phyloP scores from a whole-genome alignment of 2,888 invertebrate genomes.

The Julus scandinavius region DNA sequence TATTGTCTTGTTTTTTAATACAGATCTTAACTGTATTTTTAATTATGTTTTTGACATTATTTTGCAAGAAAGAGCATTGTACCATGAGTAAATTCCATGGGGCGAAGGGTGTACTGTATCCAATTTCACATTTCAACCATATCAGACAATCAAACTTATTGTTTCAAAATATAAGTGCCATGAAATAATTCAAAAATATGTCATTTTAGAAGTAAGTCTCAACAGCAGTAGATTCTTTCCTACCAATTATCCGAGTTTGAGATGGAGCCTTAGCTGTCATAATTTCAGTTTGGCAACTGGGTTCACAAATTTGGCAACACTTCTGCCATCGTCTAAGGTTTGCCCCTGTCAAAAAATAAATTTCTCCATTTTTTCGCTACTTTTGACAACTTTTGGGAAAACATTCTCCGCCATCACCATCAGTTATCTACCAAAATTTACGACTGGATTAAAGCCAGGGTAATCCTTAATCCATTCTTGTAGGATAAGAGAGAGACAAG shows the following conservation, averaged over 20 bases:
- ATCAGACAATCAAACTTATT: neutral
- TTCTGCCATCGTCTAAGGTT: slow-evolving; percentile 23
- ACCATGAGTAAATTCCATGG: too few relatives aligned
- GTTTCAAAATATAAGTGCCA: neutral
- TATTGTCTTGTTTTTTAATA: neutral
- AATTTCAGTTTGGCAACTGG: slow-evolving; percentile 9
- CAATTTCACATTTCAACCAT: neutral
- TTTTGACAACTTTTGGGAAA: slow-evolving; percentile 33
- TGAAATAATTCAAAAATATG: slow-evolving; percentile 33
- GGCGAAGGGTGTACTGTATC: neutral
- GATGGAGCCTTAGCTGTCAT: slow-evolving; percentile 26
- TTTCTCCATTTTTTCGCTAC: slow-evolving; percentile 33
- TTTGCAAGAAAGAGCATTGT: neutral
- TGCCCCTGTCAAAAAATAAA: neutral
- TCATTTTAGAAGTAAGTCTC: slow-evolving; percentile 7
- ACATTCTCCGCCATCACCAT: slow-evolving; percentile 12
- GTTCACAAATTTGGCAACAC: slow-evolving; percentile 33
- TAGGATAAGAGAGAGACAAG: neutral
- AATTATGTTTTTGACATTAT: neutral
- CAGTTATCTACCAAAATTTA: slow-evolving; percentile 33
- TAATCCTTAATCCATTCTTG: neutral
- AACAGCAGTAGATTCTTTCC: slow-evolving; percentile 5
- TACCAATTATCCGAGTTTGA: slow-evolving; percentile 19
- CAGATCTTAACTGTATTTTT: neutral
- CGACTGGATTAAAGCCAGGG: neutral